Evolutionary conservation across 2,797 vertebrate species (phyloP).

Genomic region (Bufotes viridis): DNA sequence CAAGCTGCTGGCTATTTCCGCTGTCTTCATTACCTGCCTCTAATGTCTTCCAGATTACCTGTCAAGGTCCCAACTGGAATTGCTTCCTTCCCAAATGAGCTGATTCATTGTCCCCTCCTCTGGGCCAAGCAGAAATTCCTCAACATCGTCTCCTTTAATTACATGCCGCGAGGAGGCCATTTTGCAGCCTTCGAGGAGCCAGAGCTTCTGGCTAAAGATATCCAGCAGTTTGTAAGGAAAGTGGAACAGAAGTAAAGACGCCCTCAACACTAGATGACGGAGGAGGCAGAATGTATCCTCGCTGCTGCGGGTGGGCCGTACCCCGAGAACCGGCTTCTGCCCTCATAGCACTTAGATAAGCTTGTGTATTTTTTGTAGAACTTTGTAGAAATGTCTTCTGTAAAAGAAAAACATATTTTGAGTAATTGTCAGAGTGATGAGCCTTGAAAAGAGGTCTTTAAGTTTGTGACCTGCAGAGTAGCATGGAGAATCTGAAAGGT

Average conservation of each 20-base stretch:
- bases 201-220: slow-evolving; percentile 74
- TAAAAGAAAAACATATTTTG: background rate
- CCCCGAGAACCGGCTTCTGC: background rate
- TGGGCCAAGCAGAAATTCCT: slow-evolving; percentile 72
- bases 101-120: slow-evolving; percentile 68
- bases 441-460: background rate
- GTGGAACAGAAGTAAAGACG: slow-evolving; percentile 66
- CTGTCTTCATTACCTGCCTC: background rate
- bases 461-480: too few relatives aligned
- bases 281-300: background rate
- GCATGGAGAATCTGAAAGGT: too few relatives aligned
- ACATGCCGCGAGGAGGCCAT: slow-evolving; percentile 76
- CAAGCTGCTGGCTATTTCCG: too few relatives aligned
- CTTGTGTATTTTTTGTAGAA: background rate
- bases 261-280: background rate
- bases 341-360: background rate
- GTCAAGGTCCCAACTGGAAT: slow-evolving; percentile 75
- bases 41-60: slow-evolving; percentile 68
- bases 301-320: too few relatives aligned
- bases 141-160: slow-evolving; percentile 73
- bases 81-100: slow-evolving; percentile 75
- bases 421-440: background rate
- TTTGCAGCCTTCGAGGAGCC: slow-evolving; percentile 79
- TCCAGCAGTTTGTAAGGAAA: slow-evolving; percentile 73
- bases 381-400: background rate